Evolutionary conservation across 1,140 invertebrate species (phyloP).

Genomic region (Himalopsyche phryganea): DNA sequence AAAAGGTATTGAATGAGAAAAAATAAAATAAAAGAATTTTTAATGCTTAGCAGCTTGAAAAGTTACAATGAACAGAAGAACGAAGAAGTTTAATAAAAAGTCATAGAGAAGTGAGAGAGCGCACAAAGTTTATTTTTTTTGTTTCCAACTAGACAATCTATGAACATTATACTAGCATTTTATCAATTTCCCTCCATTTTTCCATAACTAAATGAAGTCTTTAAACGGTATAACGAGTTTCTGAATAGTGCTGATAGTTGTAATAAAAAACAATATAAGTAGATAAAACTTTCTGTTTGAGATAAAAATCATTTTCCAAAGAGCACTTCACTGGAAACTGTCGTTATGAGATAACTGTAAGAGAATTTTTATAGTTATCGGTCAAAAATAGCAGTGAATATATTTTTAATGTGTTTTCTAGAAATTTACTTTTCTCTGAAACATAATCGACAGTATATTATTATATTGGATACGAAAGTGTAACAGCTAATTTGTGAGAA

Average conservation of each 20-base stretch:
- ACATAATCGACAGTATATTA: no score
- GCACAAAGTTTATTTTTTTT: no score
- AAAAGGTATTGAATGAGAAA: background rate
- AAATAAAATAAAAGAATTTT: conserved; percentile 16
- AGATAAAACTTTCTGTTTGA: conserved; percentile 6
- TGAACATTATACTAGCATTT: background rate
- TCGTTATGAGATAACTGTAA: background rate
- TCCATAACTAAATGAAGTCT: background rate
- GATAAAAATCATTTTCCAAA: conserved; percentile 11
- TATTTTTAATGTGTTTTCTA: no score
- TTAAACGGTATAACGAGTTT: background rate
- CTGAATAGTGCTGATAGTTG: background rate
- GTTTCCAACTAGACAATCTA: no score
- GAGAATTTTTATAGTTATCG: no score
- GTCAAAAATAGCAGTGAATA: no score
- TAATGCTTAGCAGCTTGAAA: conserved; percentile 8
- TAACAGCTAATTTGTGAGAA: no score
- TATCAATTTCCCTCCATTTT: background rate
- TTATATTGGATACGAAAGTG: no score
- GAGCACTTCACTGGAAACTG: conserved; percentile 9
- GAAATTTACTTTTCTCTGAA: no score
- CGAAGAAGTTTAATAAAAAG: background rate
- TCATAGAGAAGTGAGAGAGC: background rate
- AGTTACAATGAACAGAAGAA: background rate
- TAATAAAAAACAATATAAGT: background rate